Evolutionary conservation across 2,888 invertebrate species (phyloP), one percentile per base, ranked within the genome.

Genomic region (Orgyia antiqua): DNA sequence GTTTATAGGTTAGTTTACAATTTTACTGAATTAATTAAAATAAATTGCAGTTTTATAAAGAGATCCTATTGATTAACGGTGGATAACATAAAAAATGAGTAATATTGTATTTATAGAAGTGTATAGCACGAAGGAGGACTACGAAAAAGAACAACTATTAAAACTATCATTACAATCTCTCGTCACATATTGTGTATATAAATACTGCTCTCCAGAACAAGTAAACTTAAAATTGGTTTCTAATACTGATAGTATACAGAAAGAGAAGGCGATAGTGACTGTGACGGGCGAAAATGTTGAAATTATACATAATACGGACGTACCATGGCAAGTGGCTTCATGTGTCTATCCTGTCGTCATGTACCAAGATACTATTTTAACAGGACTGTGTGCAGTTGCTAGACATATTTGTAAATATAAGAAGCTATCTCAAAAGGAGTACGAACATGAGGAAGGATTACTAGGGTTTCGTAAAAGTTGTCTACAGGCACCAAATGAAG

Each of bases 391-490:
- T 71, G 92, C 93, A 1, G 94, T 94, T 0, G 75, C 76, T 1
- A 62, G 87, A 31, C 75, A 82, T 36, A 71, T 87, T 17, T 66
- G 69, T 39, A 68, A 70, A 38, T 60, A 60, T 31, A 67, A 59
- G 28, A 44, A 51, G 4, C 32, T 45, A 6, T 20, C 40, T 0
- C 42, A 31, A 4, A 51, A 59, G 21, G 7, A 34, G 2, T 48
- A 59, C 11, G 83, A 80, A 45, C 76, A 79, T 28, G 80, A 80
- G 24, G 80, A 86, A 28, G 75, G 84, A 10, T 70, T 95, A 23
- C 79, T 96, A 8, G 95, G 96, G 1, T 96, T 95, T 59, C 91
- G 94, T 38, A 90, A 89, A 39, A 90, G 93, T 30, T 95, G 95
- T 58, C 79, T 96, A 8, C 88, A 93, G 54, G 92, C 95, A 1